These are phyloP conservation scores for Lepus oiostolus DNA, from an alignment of 2,797 vertebrate genomes.

Conservation along the genomic window DNA sequence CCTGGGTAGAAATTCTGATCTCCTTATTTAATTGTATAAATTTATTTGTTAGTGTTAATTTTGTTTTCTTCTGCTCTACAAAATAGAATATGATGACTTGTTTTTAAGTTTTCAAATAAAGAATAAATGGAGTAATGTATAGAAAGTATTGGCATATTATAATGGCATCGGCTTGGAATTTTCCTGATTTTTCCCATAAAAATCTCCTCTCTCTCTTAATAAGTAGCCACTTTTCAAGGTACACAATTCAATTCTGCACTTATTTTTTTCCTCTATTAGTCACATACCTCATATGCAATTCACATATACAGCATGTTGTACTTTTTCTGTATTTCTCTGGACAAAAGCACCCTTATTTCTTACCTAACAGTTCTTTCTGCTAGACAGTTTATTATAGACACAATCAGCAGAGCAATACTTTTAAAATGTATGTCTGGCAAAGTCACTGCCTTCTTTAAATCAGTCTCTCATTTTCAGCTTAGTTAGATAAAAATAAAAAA, in stretches of 20 bases:
- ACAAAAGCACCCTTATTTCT: not conserved
- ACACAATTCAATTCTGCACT: not conserved
- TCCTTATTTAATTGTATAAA: not conserved
- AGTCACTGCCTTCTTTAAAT: not conserved
- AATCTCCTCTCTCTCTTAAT: not conserved
- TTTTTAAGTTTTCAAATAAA: not conserved
- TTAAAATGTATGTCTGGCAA: not conserved
- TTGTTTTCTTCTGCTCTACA: not conserved
- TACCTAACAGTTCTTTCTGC: no score
- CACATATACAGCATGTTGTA: not conserved
- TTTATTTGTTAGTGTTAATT: not conserved
- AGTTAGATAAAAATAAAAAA: not conserved
- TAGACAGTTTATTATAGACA: not conserved
- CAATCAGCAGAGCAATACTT: not conserved
- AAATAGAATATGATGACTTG: not conserved
- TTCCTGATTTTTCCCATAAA: not conserved
- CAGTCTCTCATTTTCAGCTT: not conserved
- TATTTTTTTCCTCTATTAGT: not conserved
- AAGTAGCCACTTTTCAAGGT: not conserved
- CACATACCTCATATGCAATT: not conserved
- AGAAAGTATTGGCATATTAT: not conserved
- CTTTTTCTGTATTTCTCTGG: not conserved
- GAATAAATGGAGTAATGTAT: not conserved
- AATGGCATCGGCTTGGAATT: not conserved
- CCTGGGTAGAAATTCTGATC: not conserved